Percentiles rank a stretch among this genome's conserved stretches.
phyloP scores from a whole-genome alignment of 2,888 invertebrate species.

The Mythimna albipuncta region DNA sequence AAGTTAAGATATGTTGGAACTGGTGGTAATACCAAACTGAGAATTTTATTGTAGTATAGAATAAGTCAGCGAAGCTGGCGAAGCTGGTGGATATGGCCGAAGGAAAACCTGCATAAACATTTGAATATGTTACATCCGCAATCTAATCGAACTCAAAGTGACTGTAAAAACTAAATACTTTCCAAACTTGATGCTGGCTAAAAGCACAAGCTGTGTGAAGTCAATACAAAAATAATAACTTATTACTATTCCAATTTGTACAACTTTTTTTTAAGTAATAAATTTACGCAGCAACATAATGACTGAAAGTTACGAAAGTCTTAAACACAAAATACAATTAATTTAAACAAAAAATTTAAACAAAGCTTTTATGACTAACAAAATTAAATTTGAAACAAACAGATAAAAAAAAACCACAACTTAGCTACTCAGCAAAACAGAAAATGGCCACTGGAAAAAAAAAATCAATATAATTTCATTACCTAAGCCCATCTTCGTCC shows the following conservation, averaged over 20 bases:
- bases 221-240: no score
- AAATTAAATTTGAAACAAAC: conserved; percentile 15
- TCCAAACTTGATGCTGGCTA: no score
- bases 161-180: no score
- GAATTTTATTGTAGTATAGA: no score
- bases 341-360: not conserved
- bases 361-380: conserved; percentile 2
- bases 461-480: conserved; percentile 59
- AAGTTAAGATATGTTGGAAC: no score
- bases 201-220: no score
- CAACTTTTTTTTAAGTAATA: not conserved
- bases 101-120: no score
- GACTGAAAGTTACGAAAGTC: not conserved
- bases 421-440: conserved; percentile 5
- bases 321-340: not conserved
- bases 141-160: no score
- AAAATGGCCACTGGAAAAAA: conserved; percentile 21
- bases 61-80: no score
- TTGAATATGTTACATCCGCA: no score
- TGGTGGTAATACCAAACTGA: no score
- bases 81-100: no score
- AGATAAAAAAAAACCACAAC: not conserved
- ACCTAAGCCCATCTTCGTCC: conserved; percentile 41
- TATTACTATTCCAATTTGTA: not conserved
- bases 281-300: not conserved